These are phyloP conservation scores for Vesta saturnalis DNA, from an alignment of 2,888 invertebrate genomes.

Conservation along the genomic window DNA sequence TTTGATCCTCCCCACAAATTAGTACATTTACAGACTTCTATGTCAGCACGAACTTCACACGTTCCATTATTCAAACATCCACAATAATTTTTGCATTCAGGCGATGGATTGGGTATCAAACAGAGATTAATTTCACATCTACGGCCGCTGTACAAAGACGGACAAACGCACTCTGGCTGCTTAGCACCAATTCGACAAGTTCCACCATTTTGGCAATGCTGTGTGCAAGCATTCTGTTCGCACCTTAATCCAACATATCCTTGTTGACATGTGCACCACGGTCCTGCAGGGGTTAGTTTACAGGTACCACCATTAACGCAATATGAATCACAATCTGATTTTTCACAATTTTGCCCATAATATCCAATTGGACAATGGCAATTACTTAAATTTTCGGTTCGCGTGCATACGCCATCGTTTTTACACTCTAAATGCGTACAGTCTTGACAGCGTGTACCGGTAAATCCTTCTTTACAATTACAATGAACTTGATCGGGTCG, in stretches of 20 bases:
- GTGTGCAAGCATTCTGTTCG: slow-evolving; percentile 68
- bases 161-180: slow-evolving; percentile 62
- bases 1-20: slow-evolving; percentile 66
- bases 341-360: slow-evolving; percentile 64
- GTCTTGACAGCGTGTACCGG: slow-evolving; percentile 67
- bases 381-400: slow-evolving; percentile 57
- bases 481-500: slow-evolving; percentile 57
- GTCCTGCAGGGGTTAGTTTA: slow-evolving; percentile 44
- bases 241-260: slow-evolving; percentile 69
- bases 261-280: slow-evolving; percentile 58
- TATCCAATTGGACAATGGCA: slow-evolving; percentile 70
- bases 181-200: slow-evolving; percentile 58
- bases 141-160: slow-evolving; percentile 61
- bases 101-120: slow-evolving; percentile 55
- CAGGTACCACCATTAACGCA: slow-evolving; percentile 56
- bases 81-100: slow-evolving; percentile 40
- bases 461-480: slow-evolving; percentile 66
- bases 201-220: slow-evolving; percentile 70
- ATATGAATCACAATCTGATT: slow-evolving; percentile 52
- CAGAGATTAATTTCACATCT: slow-evolving; percentile 67
- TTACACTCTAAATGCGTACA: slow-evolving; percentile 68
- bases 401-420: slow-evolving; percentile 70
- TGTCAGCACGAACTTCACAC: slow-evolving; percentile 58
- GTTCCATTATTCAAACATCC: slow-evolving; percentile 50
- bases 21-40: slow-evolving; percentile 67